Conservation (phyloP, 92 coral and sea anemone species). For the Blastomussa wellsi region DNA sequence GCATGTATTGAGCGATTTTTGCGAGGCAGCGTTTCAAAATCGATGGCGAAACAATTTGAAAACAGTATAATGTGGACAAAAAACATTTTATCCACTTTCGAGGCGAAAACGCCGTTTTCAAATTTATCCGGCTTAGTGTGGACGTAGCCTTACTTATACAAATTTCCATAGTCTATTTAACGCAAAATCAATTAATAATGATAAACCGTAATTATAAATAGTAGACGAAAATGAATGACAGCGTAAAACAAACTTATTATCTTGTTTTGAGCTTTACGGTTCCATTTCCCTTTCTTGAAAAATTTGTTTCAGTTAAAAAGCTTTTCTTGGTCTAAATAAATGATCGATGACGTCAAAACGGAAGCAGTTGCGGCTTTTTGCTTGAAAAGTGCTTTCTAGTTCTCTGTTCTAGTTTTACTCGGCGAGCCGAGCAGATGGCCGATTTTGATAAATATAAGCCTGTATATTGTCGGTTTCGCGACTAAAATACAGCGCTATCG, state of each 20-base stretch:
- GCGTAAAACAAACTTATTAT: not conserved
- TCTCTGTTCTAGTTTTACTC: not conserved
- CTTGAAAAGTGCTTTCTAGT: not conserved
- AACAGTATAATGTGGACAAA: too few relatives aligned
- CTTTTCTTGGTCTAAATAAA: not conserved
- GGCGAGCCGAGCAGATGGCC: conserved; percentile 35
- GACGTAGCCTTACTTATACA: too few relatives aligned
- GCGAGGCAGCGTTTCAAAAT: too few relatives aligned
- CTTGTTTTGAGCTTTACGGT: not conserved
- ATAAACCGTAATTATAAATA: not conserved
- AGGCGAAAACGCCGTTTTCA: too few relatives aligned
- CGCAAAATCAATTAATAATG: conserved; percentile 22
- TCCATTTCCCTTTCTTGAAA: not conserved
- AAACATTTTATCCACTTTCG: too few relatives aligned
- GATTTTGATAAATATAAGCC: not conserved
- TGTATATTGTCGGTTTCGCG: not conserved
- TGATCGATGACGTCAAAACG: not conserved
- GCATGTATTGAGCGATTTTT: too few relatives aligned
- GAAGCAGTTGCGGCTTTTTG: conserved; percentile 14
- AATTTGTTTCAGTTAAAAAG: not conserved
- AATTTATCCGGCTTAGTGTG: too few relatives aligned
- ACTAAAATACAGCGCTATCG: not conserved
- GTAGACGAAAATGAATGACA: not conserved
- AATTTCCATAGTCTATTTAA: too few relatives aligned
- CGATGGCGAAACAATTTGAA: too few relatives aligned